Evolutionary conservation across 2,888 invertebrate species (phyloP).

Genomic region (Eueremaeus valkanovi): DNA sequence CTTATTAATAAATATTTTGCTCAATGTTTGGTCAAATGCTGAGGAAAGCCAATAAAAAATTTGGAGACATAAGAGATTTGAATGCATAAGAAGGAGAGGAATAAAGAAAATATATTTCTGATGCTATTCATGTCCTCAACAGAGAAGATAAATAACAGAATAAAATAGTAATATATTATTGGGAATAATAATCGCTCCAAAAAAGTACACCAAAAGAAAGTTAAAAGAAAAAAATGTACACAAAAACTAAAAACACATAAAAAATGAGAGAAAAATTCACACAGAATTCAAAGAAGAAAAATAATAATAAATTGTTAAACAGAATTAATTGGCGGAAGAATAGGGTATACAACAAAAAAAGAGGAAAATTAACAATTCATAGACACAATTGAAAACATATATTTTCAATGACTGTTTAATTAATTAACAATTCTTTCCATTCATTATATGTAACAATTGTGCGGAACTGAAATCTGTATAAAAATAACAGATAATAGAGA

Average conservation of each 20-base stretch:
- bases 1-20: neutral
- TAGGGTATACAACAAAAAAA: neutral
- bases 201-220: neutral
- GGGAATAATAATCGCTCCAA: neutral
- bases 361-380: neutral
- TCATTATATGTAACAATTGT: too few relatives aligned
- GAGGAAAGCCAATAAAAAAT: neutral
- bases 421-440: too few relatives aligned
- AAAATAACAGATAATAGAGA: too few relatives aligned
- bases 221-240: neutral
- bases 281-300: too few relatives aligned
- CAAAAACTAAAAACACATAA: neutral
- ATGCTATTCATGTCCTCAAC: neutral
- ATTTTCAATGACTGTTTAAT: neutral
- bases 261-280: neutral
- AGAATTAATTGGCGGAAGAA: neutral
- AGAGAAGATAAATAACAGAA: neutral
- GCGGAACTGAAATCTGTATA: too few relatives aligned
- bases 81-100: conserved; percentile 1
- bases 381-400: neutral
- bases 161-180: neutral
- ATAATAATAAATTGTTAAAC: neutral
- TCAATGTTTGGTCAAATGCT: neutral
- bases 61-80: neutral
- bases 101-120: neutral